A percentile compares a stretch with the other conserved stretches of the same genome.
These are phyloP conservation scores for Ectobius pallidus DNA, from an alignment of 2,888 invertebrate species.

Conservation along the genomic window DNA sequence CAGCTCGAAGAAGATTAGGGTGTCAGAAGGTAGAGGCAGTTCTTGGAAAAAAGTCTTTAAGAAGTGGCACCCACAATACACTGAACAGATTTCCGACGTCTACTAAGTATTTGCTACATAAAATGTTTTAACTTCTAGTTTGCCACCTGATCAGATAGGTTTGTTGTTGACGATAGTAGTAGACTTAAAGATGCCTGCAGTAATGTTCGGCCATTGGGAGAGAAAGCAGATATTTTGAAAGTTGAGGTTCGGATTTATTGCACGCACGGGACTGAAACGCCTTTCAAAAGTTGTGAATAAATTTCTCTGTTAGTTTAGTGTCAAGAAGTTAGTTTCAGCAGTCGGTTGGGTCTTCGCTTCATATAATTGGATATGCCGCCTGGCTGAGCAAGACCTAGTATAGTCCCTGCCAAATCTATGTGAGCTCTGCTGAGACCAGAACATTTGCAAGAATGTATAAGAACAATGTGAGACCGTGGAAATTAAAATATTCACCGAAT, in stretches of 20 bases:
- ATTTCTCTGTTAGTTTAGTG: slow-evolving; percentile 26
- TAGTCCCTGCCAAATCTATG: too few relatives aligned
- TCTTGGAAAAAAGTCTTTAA: too few relatives aligned
- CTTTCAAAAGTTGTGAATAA: slow-evolving; percentile 29
- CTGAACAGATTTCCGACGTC: too few relatives aligned
- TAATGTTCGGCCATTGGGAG: not conserved
- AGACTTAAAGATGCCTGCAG: too few relatives aligned
- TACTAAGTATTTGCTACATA: too few relatives aligned
- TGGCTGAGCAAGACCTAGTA: slow-evolving; percentile 1
- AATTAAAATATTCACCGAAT: too few relatives aligned
- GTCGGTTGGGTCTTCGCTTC: not conserved
- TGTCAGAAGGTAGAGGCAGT: too few relatives aligned
- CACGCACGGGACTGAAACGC: slow-evolving; percentile 17
- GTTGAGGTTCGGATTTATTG: not conserved
- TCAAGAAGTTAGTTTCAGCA: slow-evolving; percentile 20
- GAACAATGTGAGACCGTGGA: too few relatives aligned
- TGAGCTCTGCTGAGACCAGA: too few relatives aligned
- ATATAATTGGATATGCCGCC: slow-evolving; percentile 27
- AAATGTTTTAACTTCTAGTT: not conserved
- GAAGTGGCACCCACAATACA: too few relatives aligned
- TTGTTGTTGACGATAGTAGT: not conserved
- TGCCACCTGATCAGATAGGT: not conserved
- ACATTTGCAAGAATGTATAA: too few relatives aligned
- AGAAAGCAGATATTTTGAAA: not conserved
- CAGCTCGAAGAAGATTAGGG: too few relatives aligned